A percentile compares a stretch with the other conserved stretches of the same genome.
phyloP scores from a whole-genome alignment of 2,113 vertebrate genomes.

The Colius striatus region DNA sequence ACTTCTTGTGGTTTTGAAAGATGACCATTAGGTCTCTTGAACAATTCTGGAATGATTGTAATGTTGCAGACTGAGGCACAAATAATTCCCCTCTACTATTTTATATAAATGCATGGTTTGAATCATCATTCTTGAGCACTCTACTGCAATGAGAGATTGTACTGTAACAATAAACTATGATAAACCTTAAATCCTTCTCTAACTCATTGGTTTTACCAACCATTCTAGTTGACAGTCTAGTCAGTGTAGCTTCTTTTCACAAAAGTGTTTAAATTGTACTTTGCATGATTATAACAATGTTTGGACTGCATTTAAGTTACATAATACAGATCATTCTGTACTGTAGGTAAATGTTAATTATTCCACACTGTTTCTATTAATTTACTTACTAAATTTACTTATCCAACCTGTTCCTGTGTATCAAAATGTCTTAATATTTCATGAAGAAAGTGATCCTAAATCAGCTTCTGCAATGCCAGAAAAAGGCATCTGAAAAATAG shows the following conservation, averaged over 20 bases:
- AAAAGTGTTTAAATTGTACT: not conserved
- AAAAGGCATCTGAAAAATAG: not conserved
- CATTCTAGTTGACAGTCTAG: not conserved
- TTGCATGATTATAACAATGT: not conserved
- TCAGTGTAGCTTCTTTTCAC: not conserved
- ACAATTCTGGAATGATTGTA: not conserved
- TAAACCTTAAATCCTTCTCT: not conserved
- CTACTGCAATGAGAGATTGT: not conserved
- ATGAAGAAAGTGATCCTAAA: not conserved
- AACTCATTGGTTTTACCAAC: not conserved
- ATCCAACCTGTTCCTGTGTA: not conserved
- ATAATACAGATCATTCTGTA: not conserved
- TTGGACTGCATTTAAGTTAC: not conserved
- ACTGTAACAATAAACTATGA: not conserved
- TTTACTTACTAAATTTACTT: not conserved
- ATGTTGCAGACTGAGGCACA: not conserved
- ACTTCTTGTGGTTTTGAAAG: not conserved
- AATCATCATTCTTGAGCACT: not conserved
- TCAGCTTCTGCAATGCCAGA: not conserved
- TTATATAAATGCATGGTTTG: not conserved
- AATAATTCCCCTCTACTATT: not conserved
- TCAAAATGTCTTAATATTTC: not conserved
- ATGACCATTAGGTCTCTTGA: not conserved
- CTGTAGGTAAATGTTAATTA: not conserved
- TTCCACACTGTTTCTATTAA: not conserved